Evolutionary conservation across 2,113 vertebrate genomes (phyloP).

Genomic region (Synchiropus splendidus): DNA sequence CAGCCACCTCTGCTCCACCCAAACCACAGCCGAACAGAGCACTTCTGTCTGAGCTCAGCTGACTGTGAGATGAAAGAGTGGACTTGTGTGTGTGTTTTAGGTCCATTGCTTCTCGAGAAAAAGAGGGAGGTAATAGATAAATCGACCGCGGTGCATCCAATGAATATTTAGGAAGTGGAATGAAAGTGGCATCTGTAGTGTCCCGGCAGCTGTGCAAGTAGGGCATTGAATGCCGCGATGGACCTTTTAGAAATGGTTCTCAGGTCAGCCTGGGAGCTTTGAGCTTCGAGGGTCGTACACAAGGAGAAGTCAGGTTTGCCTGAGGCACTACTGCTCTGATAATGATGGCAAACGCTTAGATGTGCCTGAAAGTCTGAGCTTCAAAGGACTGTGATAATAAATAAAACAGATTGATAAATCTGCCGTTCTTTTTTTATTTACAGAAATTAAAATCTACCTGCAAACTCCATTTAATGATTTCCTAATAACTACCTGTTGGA

Average conservation of each 20-base stretch:
- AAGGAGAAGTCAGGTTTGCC: too few relatives aligned
- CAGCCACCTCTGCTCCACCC: slow-evolving; percentile 28
- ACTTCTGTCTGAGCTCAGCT: slow-evolving; percentile 21
- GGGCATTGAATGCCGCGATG: slow-evolving; percentile 33
- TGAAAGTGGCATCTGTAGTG: slow-evolving; percentile 49
- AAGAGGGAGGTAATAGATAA: slow-evolving; percentile 35
- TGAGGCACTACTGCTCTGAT: background rate
- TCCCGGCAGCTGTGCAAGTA: slow-evolving; percentile 47
- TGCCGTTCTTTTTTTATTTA: background rate
- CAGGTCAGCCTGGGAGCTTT: slow-evolving; percentile 2
- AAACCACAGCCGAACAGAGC: slow-evolving; percentile 34
- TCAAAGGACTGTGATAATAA: slow-evolving; percentile 7
- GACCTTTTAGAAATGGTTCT: slow-evolving; percentile 13
- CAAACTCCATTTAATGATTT: too few relatives aligned
- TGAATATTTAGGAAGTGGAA: slow-evolving; percentile 46
- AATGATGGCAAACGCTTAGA: background rate
- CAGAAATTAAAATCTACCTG: background rate
- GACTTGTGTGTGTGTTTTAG: slow-evolving; percentile 45
- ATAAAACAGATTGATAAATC: background rate
- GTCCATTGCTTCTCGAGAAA: slow-evolving; percentile 42
- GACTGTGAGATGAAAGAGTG: slow-evolving; percentile 45
- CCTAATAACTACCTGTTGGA: too few relatives aligned
- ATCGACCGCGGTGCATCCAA: slow-evolving; percentile 15
- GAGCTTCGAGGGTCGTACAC: background rate
- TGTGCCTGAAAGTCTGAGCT: background rate